Base-by-base conservation (phyloP, 2,113 vertebrate genomes). In the Myxocyprinus asiaticus region DNA sequence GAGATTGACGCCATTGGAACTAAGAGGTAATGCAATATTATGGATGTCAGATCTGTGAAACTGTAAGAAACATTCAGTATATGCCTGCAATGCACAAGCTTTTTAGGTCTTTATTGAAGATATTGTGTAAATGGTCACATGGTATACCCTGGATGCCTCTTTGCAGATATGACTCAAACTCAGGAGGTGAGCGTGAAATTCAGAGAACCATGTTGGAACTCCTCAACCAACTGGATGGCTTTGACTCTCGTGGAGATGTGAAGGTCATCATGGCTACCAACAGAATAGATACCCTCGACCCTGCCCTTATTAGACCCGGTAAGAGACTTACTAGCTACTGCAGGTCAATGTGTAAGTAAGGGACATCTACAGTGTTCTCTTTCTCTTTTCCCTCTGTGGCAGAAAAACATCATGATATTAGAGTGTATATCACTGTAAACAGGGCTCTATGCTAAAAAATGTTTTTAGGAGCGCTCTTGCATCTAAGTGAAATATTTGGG, bases 181-280 rank as follows among this genome's bases (percentile, higher is more conserved):
- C 97, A 0, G 97, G 97, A 0, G 96, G 96, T 0, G 97, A 98
- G 83, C 89, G 97, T 63, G 97, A 98, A 86, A 98, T 99, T 84
- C 97, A 98, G 87, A 94, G 96, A 66, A 99, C 97, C 0, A 98
- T 98, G 97, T 76, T 99, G 89, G 96, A 98, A 86, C 92, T 98
- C 72, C 90, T 99, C 83, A 99, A 98, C 90, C 96, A 99, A 76
- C 71, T 99, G 84, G 96, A 99, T 45, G 97, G 96, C n/a, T 98
- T 99, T 80, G 97, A 99, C 83, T 98, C 96, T 0, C 87, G 97
- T 9, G 97, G 97, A 6, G 97, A 98, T 1, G 97, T 99, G 0
- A 98, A 99, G 89, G 97, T 98, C 12, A 97, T 99, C 84, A 98
- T 99, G 97, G 96, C 97, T 66, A 98, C 97, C 50, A 98, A 99